Percentiles rank a stretch among this genome's conserved stretches.
phyloP scores from a whole-genome alignment of 2,113 vertebrate genomes.

The Peromyscus californicus region DNA sequence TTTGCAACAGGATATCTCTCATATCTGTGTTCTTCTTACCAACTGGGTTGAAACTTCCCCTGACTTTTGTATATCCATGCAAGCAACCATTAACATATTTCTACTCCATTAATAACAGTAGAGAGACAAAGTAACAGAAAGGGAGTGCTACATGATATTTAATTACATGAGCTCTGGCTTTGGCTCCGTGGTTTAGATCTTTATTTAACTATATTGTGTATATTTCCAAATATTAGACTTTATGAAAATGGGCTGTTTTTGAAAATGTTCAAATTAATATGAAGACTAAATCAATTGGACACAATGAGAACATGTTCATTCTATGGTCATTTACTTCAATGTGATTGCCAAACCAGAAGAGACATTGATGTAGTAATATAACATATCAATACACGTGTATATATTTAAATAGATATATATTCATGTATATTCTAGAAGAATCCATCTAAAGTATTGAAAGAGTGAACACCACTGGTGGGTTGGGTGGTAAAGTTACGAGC shows the following conservation, averaged over 20 bases:
- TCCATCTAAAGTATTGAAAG: neutral
- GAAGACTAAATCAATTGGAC: slow-evolving; percentile 9
- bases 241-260: slow-evolving; percentile 1
- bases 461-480: accelerated
- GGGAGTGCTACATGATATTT: neutral
- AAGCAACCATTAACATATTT: neutral
- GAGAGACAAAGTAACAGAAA: neutral
- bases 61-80: neutral
- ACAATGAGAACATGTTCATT: neutral
- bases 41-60: neutral
- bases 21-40: slow-evolving; percentile 5
- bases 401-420: neutral
- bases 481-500: too few relatives aligned
- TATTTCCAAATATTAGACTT: neutral
- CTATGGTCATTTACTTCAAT: slow-evolving; percentile 1
- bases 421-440: neutral
- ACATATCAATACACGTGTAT: neutral
- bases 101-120: neutral
- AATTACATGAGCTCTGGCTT: neutral
- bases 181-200: neutral
- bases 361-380: neutral
- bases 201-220: neutral
- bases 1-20: neutral
- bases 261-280: slow-evolving; percentile 4
- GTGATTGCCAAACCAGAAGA: neutral